Evolutionary conservation across 2,888 invertebrate genomes (phyloP).

Genomic region (Steinernema scapterisci): DNA sequence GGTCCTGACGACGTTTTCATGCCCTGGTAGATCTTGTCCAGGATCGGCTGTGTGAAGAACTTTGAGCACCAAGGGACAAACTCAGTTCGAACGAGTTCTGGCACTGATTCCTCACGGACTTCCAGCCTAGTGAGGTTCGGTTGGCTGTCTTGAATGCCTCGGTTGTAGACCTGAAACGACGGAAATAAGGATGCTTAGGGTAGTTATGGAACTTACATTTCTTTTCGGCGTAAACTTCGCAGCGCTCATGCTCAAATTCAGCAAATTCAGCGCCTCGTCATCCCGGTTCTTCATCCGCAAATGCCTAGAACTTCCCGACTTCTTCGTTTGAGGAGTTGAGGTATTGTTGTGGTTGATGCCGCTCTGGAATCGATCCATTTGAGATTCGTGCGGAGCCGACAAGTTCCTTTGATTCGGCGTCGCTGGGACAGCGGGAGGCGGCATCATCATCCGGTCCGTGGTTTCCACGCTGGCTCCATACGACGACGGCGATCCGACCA

Average conservation of each 20-base stretch:
- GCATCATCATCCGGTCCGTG: not conserved
- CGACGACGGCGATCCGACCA: slow-evolving; percentile 34
- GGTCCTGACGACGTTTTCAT: slow-evolving; percentile 28
- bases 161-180: slow-evolving; percentile 12
- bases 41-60: slow-evolving; percentile 60
- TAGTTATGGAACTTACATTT: slow-evolving; percentile 44
- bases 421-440: not conserved
- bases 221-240: slow-evolving; percentile 48
- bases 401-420: slow-evolving; percentile 14
- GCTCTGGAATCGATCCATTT: not conserved
- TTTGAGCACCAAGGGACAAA: slow-evolving; percentile 66
- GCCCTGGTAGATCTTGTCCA: slow-evolving; percentile 38
- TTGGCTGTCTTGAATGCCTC: slow-evolving; percentile 5
- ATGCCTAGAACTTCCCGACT: slow-evolving; percentile 41
- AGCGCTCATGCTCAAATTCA: slow-evolving; percentile 29
- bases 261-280: slow-evolving; percentile 30
- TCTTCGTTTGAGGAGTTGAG: slow-evolving; percentile 41
- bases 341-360: not conserved
- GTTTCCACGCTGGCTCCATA: not conserved
- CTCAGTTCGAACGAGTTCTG: slow-evolving; percentile 52
- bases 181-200: too few relatives aligned
- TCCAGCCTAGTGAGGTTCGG: not conserved
- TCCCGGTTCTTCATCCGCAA: slow-evolving; percentile 31
- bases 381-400: not conserved
- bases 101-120: not conserved